Conservation (phyloP, 2,113 vertebrate species). For the Poecile atricapillus region DNA sequence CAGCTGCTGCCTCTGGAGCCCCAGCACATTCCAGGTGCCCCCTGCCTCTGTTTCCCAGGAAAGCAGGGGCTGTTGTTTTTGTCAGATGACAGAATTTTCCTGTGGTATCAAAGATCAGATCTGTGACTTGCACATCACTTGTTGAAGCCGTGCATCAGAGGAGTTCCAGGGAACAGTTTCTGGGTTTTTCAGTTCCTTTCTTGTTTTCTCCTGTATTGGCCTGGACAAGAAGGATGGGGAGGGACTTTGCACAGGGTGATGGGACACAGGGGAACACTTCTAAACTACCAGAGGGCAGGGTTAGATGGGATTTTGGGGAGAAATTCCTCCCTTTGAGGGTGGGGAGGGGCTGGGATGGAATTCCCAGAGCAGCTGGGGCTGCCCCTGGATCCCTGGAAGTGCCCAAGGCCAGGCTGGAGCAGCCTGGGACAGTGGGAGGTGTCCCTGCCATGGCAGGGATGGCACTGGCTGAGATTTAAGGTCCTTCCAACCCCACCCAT, state of each 20-base stretch:
- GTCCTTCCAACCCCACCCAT: neutral
- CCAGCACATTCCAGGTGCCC: neutral
- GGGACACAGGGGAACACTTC: neutral
- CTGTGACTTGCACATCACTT: neutral
- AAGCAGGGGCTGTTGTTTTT: neutral
- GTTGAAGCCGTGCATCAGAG: neutral
- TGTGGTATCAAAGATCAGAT: neutral
- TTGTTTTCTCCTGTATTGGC: neutral
- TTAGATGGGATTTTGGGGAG: neutral
- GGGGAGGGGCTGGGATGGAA: too few species aligned
- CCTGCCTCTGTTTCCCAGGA: neutral
- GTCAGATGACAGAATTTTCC: neutral
- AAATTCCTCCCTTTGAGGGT: neutral
- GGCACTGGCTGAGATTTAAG: too few species aligned
- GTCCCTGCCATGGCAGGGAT: neutral
- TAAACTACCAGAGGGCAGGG: neutral
- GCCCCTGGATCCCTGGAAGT: neutral
- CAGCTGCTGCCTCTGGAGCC: neutral
- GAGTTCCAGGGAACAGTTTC: neutral
- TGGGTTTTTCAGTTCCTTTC: neutral
- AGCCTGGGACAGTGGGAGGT: fast-evolving
- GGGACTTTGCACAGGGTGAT: neutral
- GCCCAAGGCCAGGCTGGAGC: neutral
- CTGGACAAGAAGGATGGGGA: neutral
- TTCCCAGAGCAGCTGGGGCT: neutral